Evolutionary conservation across 2,888 invertebrate genomes (phyloP).

Genomic region (Allolobophora icterica): DNA sequence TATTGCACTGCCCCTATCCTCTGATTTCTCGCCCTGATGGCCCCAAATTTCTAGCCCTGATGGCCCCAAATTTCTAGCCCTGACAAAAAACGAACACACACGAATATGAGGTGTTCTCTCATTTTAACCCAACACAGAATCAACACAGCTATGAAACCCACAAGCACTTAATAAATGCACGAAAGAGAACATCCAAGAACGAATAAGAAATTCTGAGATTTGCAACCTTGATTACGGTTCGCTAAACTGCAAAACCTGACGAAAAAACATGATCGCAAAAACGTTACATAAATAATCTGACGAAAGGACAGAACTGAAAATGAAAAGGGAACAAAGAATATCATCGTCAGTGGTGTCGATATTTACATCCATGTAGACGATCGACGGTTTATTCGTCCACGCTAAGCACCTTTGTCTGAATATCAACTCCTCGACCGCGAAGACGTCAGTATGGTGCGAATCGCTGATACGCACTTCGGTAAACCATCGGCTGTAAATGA

Average conservation of each 20-base stretch:
- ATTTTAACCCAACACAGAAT: neutral
- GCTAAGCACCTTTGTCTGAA: neutral
- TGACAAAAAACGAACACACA: neutral
- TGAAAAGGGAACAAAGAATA: neutral
- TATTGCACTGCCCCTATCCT: too few species aligned
- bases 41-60: too few species aligned
- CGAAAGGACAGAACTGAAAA: neutral
- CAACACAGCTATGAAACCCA: neutral
- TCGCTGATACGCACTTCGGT: slow-evolving; percentile 31
- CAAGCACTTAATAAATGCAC: neutral
- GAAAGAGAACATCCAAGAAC: neutral
- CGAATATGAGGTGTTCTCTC: neutral
- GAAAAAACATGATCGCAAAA: neutral
- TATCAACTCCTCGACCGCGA: neutral
- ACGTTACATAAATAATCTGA: neutral
- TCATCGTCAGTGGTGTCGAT: neutral
- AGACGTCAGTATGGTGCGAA: slow-evolving; percentile 30
- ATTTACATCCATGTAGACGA: neutral
- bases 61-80: too few species aligned
- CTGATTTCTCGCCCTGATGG: too few species aligned
- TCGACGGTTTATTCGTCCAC: neutral
- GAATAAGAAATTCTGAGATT: neutral
- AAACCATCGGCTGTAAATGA: slow-evolving; percentile 25
- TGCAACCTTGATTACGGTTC: neutral
- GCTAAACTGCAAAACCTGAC: neutral